Evolutionary conservation across 1,140 invertebrate species (phyloP), one percentile per base, ranked within the genome.

Genomic region (Cyrtorhinus lividipennis): DNA sequence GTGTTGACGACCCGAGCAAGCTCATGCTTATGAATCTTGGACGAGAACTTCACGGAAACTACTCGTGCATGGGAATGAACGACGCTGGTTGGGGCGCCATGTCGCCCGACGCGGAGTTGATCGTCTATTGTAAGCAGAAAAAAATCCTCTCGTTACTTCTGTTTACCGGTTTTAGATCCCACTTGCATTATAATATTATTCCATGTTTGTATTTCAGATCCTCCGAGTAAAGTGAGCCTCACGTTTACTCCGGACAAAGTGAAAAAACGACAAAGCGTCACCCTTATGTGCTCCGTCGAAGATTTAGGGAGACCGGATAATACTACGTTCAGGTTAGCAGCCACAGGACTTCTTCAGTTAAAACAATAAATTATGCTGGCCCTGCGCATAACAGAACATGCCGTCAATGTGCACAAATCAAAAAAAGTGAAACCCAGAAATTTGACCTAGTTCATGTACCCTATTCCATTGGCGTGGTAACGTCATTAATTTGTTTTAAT

Each of bases 11-110:
- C 71, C 88, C 89, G 0, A 89, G 84, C 62, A 85, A 89, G 75
- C 75, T 92, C 65, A 77, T 90, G 27, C 76, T 93, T 20, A 84
- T 90, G 67, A 82, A 84, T 65, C 90, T 92, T 15, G 85, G 83
- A 5, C 80, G 88, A 63, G 83, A 81, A 58, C 91, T 92, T 71
- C 88, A 92, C 65, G 92, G 90, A n/a, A 92, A 93, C 73, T 94
- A 92, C 73, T 90, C 89, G 0, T 94, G 92, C 72, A 82, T 87
- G 69, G 90, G 89, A 1, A 83, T 82, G 69, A 93, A 92, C 74
- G 80, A 81, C 13, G 90, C 90, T 15, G 90, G 89, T 12, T 92
- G 88, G 86, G 89, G 90, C 27, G 78, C 80, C 12, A 76, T 82
- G 64, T 91, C 88, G 5, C 75, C 80, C 24, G 81, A 83, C 60